A percentile compares a stretch with the other conserved stretches of the same genome.
Evolutionary conservation across 2,797 vertebrate genomes (phyloP).

Genomic region (Saguinus oedipus): DNA sequence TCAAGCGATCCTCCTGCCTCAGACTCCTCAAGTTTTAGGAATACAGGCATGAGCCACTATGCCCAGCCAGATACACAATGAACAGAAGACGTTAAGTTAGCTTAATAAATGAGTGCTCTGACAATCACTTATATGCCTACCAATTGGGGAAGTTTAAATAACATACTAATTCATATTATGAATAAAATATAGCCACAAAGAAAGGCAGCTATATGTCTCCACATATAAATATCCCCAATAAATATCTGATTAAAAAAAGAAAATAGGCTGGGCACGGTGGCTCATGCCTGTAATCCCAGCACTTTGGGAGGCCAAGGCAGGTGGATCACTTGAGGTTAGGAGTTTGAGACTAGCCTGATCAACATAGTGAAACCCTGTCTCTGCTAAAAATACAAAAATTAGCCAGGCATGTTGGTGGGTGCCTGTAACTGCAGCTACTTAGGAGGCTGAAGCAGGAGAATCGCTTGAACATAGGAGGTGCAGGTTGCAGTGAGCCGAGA

Average conservation of each 20-base stretch:
- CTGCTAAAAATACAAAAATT: too few species aligned
- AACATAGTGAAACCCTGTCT: too few species aligned
- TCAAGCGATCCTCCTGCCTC: too few species aligned
- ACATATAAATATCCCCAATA: not conserved
- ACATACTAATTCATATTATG: not conserved
- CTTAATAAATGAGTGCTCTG: not conserved
- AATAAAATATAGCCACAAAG: slow-evolving; percentile 8
- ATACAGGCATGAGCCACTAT: rapidly evolving
- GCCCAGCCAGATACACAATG: not conserved
- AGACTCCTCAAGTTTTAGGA: not conserved
- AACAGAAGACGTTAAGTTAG: not conserved
- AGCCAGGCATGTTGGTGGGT: too few species aligned
- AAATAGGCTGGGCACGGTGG: not conserved
- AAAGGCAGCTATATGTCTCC: not conserved
- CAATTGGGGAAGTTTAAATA: not conserved
- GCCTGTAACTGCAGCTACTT: too few species aligned
- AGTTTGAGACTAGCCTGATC: too few species aligned
- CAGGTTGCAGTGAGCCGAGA: too few species aligned
- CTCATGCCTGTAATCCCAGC: too few species aligned
- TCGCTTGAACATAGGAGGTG: rapidly evolving
- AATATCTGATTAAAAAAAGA: not conserved
- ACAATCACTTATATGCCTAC: not conserved
- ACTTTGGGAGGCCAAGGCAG: too few species aligned
- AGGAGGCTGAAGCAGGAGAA: too few species aligned
- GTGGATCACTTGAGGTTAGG: too few species aligned